Conservation (phyloP, 2,113 vertebrate genomes). For the Cyanoderma ruficeps region DNA sequence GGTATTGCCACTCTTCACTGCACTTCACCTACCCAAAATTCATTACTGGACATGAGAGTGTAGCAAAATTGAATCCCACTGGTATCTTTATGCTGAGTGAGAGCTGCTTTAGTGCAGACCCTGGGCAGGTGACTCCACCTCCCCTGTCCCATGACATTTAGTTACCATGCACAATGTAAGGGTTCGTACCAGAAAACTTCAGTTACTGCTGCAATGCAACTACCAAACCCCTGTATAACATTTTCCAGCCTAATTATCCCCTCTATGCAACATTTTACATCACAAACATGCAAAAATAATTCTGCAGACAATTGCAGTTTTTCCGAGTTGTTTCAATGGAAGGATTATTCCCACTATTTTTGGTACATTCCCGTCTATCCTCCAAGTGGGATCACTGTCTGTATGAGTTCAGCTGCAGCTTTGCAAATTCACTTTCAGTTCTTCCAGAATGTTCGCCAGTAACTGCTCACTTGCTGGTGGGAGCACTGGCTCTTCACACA, state of each 20-base stretch:
- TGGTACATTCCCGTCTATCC: neutral
- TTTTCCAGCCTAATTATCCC: neutral
- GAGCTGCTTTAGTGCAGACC: neutral
- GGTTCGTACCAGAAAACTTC: neutral
- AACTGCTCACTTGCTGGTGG: neutral
- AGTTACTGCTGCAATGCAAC: neutral
- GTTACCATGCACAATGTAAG: neutral
- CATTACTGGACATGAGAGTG: neutral
- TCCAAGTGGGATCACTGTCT: neutral
- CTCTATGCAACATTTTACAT: neutral
- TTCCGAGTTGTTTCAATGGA: neutral
- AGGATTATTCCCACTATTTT: neutral
- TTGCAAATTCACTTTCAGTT: neutral
- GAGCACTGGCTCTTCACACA: neutral
- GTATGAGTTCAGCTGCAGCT: conserved; percentile 42
- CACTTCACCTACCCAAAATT: neutral
- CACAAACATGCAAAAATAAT: conserved; percentile 9
- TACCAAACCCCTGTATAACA: neutral
- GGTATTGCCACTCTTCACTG: neutral
- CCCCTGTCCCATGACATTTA: neutral
- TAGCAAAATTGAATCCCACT: neutral
- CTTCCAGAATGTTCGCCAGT: neutral
- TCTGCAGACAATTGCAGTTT: neutral
- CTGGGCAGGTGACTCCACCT: neutral
- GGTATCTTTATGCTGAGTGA: neutral